Conservation (phyloP, 2,888 invertebrate species). For the Pollenia amentaria region DNA sequence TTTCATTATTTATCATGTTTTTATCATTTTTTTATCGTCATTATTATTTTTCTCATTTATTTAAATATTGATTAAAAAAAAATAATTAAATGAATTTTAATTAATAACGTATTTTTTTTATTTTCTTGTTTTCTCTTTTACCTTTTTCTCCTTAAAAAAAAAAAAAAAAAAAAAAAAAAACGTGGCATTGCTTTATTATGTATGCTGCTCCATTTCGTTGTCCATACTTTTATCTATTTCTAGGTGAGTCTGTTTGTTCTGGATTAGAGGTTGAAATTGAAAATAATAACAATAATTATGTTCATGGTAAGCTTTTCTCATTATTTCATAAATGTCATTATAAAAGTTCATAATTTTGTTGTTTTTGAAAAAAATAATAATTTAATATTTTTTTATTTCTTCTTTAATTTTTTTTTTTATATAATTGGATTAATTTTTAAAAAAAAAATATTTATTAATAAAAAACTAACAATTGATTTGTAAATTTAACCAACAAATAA, state of each 20-base stretch:
- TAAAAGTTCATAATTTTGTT: constrained; percentile 75
- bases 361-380: constrained; percentile 47
- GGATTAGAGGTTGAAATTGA: constrained; percentile 85
- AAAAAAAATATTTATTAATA: constrained; percentile 15
- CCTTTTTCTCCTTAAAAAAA: constrained; percentile 17
- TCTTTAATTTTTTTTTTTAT: constrained; percentile 54
- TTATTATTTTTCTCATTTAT: constrained; percentile 10
- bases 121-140: constrained; percentile 39
- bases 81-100: constrained; percentile 17
- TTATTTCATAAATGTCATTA: constrained; percentile 84
- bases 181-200: constrained; percentile 65
- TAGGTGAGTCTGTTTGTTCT: constrained; percentile 85
- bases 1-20: constrained; percentile 39
- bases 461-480: neutral
- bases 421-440: constrained; percentile 26
- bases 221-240: constrained; percentile 76
- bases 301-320: constrained; percentile 85
- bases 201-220: constrained; percentile 67
- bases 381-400: constrained; percentile 26
- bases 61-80: constrained; percentile 10
- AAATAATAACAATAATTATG: constrained; percentile 84
- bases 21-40: constrained; percentile 17
- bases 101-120: constrained; percentile 59
- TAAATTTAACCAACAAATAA: neutral
- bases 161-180: constrained; percentile 50